phyloP scores from a whole-genome alignment of 2,113 vertebrate species.

The Zosterops lateralis region DNA sequence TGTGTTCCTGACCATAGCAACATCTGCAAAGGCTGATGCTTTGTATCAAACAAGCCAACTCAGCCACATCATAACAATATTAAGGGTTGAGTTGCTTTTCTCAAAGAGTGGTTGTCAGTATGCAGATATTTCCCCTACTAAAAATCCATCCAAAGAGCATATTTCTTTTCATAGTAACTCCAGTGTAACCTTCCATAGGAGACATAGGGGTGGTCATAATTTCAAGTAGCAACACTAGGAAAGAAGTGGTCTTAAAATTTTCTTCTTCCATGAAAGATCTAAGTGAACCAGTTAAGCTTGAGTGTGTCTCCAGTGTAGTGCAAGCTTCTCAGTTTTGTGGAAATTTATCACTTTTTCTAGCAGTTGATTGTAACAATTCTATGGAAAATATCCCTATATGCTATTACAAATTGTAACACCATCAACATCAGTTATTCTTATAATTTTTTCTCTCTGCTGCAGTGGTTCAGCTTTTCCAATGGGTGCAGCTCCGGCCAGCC shows the following conservation, averaged over 20 bases:
- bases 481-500: too few relatives aligned
- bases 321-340: neutral
- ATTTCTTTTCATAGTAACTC: neutral
- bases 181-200: neutral
- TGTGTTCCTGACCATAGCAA: neutral
- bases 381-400: neutral
- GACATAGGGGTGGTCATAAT: neutral
- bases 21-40: accelerated
- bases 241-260: neutral
- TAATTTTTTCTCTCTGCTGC: neutral
- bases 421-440: neutral
- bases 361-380: neutral
- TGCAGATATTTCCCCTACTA: neutral
- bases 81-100: neutral
- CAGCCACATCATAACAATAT: neutral
- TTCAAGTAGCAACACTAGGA: neutral
- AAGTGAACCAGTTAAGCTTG: neutral
- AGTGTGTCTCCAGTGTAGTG: neutral
- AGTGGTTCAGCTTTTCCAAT: too few relatives aligned
- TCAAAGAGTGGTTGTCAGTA: neutral
- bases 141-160: neutral
- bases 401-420: neutral
- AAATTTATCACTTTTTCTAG: neutral
- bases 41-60: neutral
- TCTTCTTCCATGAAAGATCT: neutral